These are phyloP conservation scores for Irena cyanogastra DNA, from an alignment of 2,113 vertebrate species.

Conservation along the genomic window DNA sequence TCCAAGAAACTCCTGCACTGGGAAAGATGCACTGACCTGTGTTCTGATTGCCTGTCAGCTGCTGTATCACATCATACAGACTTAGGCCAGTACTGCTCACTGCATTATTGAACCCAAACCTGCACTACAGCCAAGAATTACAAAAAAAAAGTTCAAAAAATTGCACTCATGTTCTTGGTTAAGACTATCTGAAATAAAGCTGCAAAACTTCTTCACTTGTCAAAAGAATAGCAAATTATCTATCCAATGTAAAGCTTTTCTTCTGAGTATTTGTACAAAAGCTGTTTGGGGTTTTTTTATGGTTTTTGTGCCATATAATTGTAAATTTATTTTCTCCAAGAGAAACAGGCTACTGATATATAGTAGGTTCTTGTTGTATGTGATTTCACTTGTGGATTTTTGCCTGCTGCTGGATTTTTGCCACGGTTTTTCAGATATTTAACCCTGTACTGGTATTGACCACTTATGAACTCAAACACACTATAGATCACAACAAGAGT, in stretches of 20 bases:
- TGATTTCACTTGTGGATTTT: neutral
- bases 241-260: neutral
- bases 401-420: neutral
- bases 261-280: neutral
- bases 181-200: neutral
- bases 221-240: neutral
- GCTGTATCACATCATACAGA: neutral
- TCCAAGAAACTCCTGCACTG: neutral
- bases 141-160: neutral
- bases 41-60: neutral
- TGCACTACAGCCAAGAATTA: neutral
- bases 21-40: neutral
- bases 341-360: too few relatives aligned
- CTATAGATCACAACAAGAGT: neutral
- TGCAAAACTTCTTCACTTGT: neutral
- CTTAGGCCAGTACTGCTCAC: neutral
- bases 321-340: neutral
- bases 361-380: neutral
- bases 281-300: neutral
- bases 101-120: neutral
- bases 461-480: neutral
- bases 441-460: neutral
- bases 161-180: neutral
- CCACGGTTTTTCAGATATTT: neutral
- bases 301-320: neutral